Percentiles rank a stretch among this genome's conserved stretches.
Conservation (phyloP, 2,888 invertebrate genomes). For the Pterostichus niger region DNA sequence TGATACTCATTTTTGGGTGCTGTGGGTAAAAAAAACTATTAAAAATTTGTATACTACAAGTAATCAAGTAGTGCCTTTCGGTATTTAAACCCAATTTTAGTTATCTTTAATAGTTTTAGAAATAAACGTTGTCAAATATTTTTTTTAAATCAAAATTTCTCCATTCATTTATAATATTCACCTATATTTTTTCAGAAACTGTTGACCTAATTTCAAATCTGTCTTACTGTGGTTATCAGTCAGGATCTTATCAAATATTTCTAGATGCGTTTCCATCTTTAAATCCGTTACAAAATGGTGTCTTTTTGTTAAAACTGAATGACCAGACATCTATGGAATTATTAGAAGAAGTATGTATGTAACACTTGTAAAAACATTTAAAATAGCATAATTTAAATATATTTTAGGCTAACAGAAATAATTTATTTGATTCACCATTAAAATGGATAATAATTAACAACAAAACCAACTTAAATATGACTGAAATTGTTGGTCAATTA, state of each 20-base stretch:
- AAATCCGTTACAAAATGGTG: slow-evolving; percentile 69
- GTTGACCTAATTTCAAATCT: neutral
- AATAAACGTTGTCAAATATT: no score
- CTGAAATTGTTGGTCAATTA: slow-evolving; percentile 68
- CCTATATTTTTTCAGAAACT: neutral
- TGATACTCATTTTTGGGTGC: no score
- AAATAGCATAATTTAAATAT: neutral
- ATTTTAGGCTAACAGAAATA: slow-evolving; percentile 76
- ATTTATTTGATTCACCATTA: slow-evolving; percentile 78
- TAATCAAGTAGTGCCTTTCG: no score
- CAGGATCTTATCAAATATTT: neutral
- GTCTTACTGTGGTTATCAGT: neutral
- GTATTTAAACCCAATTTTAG: no score
- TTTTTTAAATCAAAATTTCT: no score
- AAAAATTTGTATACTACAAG: no score
- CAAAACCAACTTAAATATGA: slow-evolving; percentile 31
- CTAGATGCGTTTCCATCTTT: neutral
- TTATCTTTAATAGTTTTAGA: no score
- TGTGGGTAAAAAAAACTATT: no score
- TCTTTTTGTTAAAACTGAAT: slow-evolving; percentile 76
- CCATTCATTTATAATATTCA: neutral
- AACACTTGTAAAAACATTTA: neutral
- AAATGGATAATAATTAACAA: slow-evolving; percentile 77
- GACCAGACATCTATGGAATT: slow-evolving; percentile 71
- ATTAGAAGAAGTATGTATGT: slow-evolving; percentile 73